Base-by-base conservation (phyloP, 2,797 vertebrate species). In the Cryptoprocta ferox region DNA sequence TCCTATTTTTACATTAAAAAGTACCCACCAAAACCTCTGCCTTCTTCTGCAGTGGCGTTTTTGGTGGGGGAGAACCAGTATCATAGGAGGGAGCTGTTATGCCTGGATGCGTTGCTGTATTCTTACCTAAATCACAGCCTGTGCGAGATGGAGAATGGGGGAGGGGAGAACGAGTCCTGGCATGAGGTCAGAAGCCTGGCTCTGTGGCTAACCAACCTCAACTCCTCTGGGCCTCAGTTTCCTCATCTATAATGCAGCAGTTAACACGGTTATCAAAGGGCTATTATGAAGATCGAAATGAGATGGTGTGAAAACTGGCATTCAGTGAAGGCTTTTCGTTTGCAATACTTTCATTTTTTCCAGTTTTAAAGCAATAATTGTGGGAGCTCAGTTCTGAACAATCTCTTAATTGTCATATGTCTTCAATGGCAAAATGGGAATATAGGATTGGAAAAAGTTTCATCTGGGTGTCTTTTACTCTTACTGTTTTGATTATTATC, bases 291-390 rank as follows among this genome's bases (percentile, higher is more conserved):
- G n/a, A 39, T 70, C 39, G 1, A 16, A 42, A 53, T 3, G 13
- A 86, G 42, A 42, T 0, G 0, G 4, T 6, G 9, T 10, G 56
- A n/a, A 42, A 48, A 4, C 0, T 42, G 66, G 15, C n/a, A 5
- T 11, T 71, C 11, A 37, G 8, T 15, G n/a, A 24, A 89, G 13
- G 1, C 39, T 81, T 82, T 70, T 37, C 35, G 16, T 53, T 95
- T 42, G 32, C 3, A 63, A 6, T 35, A 70, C 59, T 65, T 79
- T 75, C 83, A 70, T 48, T 5, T 79, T 88, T 96, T 78, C 42
- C 18, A 26, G 2, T 61, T 91, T 71, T 48, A 9, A 82, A 94
- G 76, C 45, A 39, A n/a, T 56, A 13, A 56, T 84, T 32, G 28
- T 19, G 28, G 83, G 26, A 84, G 73, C 53, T 84, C 30, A 12